Percentiles rank a stretch among this genome's conserved stretches.
phyloP scores from a whole-genome alignment of 2,113 vertebrate species.

The Gallinago undulata region DNA sequence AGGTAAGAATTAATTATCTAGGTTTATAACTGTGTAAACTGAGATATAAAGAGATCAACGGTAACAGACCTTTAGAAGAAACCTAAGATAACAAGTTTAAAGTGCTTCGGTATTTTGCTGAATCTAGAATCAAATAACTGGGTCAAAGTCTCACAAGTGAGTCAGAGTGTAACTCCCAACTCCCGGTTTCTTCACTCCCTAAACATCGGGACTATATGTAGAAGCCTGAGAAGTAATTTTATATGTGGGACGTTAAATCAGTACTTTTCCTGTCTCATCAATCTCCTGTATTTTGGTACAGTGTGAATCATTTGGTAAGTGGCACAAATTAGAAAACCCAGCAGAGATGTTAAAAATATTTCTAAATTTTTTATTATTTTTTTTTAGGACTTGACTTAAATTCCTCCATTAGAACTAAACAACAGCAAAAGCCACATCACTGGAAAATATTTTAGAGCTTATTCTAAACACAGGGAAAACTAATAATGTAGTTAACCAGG shows the following conservation, averaged over 20 bases:
- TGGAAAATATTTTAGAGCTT: neutral
- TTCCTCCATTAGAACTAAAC: neutral
- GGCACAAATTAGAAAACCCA: conserved; percentile 30
- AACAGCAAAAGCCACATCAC: neutral
- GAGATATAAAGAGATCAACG: conserved; percentile 48
- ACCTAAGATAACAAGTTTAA: conserved; percentile 54
- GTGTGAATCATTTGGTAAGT: conserved; percentile 38
- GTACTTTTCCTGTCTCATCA: conserved; percentile 60
- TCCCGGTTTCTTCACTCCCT: conserved; percentile 16
- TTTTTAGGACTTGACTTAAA: neutral
- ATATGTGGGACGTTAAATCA: conserved; percentile 49
- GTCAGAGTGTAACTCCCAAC: conserved; percentile 38
- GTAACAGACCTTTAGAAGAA: conserved; percentile 64
- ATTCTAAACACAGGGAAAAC: neutral
- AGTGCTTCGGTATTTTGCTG: conserved; percentile 61
- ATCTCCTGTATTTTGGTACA: conserved; percentile 56
- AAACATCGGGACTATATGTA: conserved; percentile 58
- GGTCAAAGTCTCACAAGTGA: conserved; percentile 66
- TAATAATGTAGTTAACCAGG: neutral
- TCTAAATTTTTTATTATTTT: too few species aligned
- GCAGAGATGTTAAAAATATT: conserved; percentile 36
- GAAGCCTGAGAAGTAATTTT: conserved; percentile 58
- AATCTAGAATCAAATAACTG: conserved; percentile 59
- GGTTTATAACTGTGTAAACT: conserved; percentile 51
- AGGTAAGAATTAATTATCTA: conserved; percentile 58